phyloP scores from a whole-genome alignment of 2,888 invertebrate genomes.

The Spilosoma lubricipeda region DNA sequence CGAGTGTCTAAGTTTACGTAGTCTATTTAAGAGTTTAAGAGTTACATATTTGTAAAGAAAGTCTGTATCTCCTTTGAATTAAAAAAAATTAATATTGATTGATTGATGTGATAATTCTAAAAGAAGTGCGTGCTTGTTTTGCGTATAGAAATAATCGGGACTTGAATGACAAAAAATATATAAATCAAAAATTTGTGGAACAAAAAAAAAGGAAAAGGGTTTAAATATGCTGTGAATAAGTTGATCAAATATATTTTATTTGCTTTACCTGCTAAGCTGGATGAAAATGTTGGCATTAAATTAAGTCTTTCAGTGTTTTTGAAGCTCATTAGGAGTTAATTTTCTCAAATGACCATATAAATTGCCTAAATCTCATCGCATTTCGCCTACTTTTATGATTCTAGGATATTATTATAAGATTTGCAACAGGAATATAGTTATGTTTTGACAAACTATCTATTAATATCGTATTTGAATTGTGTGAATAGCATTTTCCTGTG shows the following conservation, averaged over 20 bases:
- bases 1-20: too few species aligned
- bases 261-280: not conserved
- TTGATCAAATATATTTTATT: not conserved
- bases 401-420: not conserved
- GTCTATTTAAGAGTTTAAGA: too few species aligned
- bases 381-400: not conserved
- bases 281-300: not conserved
- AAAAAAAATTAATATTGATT: too few species aligned
- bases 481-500: slow-evolving; percentile 16
- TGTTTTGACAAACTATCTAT: slow-evolving; percentile 12
- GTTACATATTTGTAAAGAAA: too few species aligned
- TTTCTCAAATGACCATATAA: not conserved
- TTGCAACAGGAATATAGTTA: not conserved
- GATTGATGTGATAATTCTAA: too few species aligned
- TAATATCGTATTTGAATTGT: slow-evolving; percentile 11
- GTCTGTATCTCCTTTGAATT: too few species aligned
- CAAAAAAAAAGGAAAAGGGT: not conserved
- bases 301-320: not conserved
- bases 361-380: not conserved
- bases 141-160: too few species aligned
- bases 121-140: too few species aligned
- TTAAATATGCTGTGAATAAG: not conserved
- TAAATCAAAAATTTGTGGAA: too few species aligned
- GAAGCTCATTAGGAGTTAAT: not conserved
- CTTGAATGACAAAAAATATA: too few species aligned